These are phyloP conservation scores for Galaxias olidus DNA, from an alignment of 2,797 vertebrate species.

Conservation along the genomic window DNA sequence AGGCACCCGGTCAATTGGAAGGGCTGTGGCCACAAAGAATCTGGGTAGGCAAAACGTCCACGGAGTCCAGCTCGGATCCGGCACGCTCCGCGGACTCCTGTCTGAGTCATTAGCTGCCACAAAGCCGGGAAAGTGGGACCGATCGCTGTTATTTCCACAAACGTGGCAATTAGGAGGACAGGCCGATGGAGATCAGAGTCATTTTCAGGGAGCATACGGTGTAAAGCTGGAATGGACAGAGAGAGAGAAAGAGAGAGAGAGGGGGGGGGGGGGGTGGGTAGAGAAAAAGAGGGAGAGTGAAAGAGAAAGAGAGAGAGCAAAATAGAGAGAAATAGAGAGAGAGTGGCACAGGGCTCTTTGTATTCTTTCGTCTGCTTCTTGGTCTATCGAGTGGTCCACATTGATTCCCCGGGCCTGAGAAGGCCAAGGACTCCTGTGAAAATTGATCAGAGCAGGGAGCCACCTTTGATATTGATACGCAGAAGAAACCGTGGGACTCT, in stretches of 20 bases:
- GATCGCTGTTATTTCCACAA: constrained; percentile 74
- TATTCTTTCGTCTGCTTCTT: constrained; percentile 17
- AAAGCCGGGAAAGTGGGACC: constrained; percentile 50
- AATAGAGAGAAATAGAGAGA: constrained; percentile 27
- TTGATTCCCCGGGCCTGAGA: constrained; percentile 62
- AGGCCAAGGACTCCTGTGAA: constrained; percentile 55
- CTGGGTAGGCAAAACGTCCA: constrained; percentile 43
- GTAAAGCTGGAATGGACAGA: constrained; percentile 35
- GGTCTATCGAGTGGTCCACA: constrained; percentile 38
- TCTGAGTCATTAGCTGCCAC: constrained; percentile 59
- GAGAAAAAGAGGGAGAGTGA: constrained; percentile 37
- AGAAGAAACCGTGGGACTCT: constrained; percentile 55
- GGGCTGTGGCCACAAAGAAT: constrained; percentile 37
- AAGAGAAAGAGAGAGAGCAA: constrained; percentile 25
- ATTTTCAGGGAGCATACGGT: constrained; percentile 45
- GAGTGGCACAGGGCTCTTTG: constrained; percentile 46
- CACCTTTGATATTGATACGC: constrained; percentile 66
- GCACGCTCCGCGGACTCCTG: constrained; percentile 51
- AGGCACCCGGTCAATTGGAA: constrained; percentile 43
- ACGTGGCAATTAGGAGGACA: constrained; percentile 71
- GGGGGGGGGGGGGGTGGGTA: constrained; percentile 11
- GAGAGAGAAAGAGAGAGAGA: constrained; percentile 15
- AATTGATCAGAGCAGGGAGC: constrained; percentile 68
- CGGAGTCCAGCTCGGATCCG: constrained; percentile 41
- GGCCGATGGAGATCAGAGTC: constrained; percentile 66